Conservation (phyloP, 2,888 invertebrate species). For the Plagiodera versicolora region DNA sequence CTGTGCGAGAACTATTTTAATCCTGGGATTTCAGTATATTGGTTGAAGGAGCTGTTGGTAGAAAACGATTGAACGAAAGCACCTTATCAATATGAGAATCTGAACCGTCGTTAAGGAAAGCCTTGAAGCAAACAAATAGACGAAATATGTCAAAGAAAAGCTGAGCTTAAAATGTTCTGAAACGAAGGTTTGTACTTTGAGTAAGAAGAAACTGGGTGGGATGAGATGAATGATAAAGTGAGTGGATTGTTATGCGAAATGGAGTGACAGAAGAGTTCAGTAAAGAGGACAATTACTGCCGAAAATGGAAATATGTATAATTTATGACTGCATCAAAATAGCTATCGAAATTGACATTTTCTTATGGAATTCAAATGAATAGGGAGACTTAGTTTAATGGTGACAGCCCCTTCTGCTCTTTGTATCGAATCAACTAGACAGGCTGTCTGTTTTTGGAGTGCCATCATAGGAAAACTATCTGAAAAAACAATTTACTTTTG, state of each 20-base stretch:
- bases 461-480: too few species aligned
- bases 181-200: conserved; percentile 49
- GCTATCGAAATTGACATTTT: too few species aligned
- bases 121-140: conserved; percentile 50
- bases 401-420: too few species aligned
- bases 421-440: too few species aligned
- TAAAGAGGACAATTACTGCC: conserved; percentile 49
- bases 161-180: conserved; percentile 48
- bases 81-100: conserved; percentile 45
- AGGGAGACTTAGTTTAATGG: too few species aligned
- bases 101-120: conserved; percentile 40
- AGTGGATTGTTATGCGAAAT: conserved; percentile 52
- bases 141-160: conserved; percentile 51
- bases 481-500: too few species aligned
- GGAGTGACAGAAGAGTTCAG: conserved; percentile 52
- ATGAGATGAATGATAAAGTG: conserved; percentile 51
- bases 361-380: too few species aligned
- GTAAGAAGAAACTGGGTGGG: conserved; percentile 48
- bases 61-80: conserved; percentile 7
- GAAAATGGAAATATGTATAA: conserved; percentile 37
- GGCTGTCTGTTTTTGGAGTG: too few species aligned
- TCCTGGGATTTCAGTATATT: neutral
- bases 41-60: neutral
- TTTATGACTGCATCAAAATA: too few species aligned
- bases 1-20: too few species aligned